Conservation (phyloP, 2,888 invertebrate genomes). For the Phoenoteleia sp. region DNA sequence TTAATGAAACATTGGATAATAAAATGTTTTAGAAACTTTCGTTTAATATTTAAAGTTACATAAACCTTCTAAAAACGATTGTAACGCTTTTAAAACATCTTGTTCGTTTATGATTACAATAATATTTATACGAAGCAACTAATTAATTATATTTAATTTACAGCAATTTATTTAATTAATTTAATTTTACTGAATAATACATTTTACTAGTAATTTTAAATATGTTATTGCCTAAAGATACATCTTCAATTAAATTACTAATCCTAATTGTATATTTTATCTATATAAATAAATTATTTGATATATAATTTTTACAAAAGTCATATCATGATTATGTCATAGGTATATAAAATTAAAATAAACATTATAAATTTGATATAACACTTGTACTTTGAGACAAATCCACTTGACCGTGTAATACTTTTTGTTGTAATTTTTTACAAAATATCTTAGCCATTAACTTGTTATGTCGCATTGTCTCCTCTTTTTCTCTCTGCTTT, state of each 20-base stretch:
- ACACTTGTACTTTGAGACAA: conserved; percentile 90
- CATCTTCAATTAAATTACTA: not conserved
- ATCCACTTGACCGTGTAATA: conserved; percentile 90
- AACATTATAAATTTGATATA: conserved; percentile 85
- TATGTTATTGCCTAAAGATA: not conserved
- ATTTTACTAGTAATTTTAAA: not conserved
- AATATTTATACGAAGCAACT: not conserved
- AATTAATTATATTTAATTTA: not conserved
- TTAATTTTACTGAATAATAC: not conserved
- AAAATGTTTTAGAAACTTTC: too few relatives aligned
- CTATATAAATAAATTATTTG: conserved; percentile 11
- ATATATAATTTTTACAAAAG: not conserved
- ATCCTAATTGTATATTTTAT: not conserved
- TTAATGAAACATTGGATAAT: too few relatives aligned
- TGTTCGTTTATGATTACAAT: not conserved
- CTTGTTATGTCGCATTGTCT: conserved; percentile 90
- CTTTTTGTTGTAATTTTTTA: conserved; percentile 91
- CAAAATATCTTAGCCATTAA: conserved; percentile 93
- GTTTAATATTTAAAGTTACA: too few relatives aligned
- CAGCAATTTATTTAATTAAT: not conserved
- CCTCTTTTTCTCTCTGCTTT: conserved; percentile 88
- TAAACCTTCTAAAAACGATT: too few relatives aligned
- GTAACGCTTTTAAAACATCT: too few relatives aligned
- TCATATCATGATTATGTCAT: not conserved
- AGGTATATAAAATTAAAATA: not conserved